Evolutionary conservation across 2,113 vertebrate species (phyloP).

Genomic region (Narcine bancroftii): DNA sequence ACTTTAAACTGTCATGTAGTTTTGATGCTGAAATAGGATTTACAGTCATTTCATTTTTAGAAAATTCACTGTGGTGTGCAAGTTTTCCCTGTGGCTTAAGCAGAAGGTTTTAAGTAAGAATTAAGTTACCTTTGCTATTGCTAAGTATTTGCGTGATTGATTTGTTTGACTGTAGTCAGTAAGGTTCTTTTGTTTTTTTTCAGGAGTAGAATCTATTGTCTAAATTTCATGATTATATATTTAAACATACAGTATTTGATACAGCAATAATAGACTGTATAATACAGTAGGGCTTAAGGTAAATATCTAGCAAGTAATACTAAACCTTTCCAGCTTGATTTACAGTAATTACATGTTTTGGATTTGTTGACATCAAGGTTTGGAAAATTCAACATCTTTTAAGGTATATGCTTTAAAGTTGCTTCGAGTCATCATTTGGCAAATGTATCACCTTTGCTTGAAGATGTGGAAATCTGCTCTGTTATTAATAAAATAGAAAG

Average conservation of each 20-base stretch:
- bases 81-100: neutral
- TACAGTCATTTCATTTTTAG: neutral
- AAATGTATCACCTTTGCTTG: conserved; percentile 71
- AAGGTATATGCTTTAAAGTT: too few relatives aligned
- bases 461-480: conserved; percentile 70
- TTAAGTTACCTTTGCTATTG: neutral
- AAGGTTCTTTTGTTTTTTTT: neutral
- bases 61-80: neutral
- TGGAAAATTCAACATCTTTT: too few relatives aligned
- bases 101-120: neutral
- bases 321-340: too few relatives aligned
- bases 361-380: neutral
- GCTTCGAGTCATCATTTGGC: conserved; percentile 79
- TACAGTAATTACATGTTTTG: neutral
- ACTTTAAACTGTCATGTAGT: neutral
- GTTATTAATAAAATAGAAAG: conserved; percentile 74
- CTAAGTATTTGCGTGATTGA: neutral
- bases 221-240: neutral
- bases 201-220: too few relatives aligned
- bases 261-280: neutral
- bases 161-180: neutral
- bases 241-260: too few relatives aligned
- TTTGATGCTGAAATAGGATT: neutral
- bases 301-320: neutral
- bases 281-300: neutral